A percentile compares a stretch with the other conserved stretches of the same genome.
These are phyloP conservation scores for Alces alces DNA, from an alignment of 2,113 vertebrate genomes.

Conservation along the genomic window DNA sequence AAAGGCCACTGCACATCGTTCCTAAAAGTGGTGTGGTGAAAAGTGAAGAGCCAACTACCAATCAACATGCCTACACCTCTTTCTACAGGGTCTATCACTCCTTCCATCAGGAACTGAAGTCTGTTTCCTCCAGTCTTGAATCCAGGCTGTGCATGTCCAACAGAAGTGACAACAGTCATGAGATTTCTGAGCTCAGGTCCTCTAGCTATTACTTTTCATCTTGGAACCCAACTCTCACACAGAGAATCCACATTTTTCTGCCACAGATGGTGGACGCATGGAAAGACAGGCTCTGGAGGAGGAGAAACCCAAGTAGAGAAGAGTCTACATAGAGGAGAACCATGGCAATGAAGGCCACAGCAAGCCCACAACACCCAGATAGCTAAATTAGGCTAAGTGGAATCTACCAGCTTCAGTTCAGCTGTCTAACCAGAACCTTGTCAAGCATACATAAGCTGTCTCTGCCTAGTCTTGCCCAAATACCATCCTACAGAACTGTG, in stretches of 20 bases:
- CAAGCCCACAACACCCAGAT: background rate
- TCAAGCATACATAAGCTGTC: too few species aligned
- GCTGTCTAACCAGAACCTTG: background rate
- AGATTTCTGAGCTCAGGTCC: background rate
- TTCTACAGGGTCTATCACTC: too few species aligned
- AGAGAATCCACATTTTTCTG: background rate
- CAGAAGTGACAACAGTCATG: background rate
- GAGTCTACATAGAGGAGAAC: background rate
- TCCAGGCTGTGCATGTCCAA: rapidly evolving
- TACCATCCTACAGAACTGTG: too few species aligned
- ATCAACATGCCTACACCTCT: rapidly evolving
- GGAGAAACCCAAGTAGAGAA: background rate
- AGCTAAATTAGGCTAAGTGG: background rate
- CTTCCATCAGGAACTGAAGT: background rate
- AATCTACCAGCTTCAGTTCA: background rate
- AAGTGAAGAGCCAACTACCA: background rate
- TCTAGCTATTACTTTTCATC: background rate
- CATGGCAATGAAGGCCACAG: background rate
- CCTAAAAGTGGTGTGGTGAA: background rate
- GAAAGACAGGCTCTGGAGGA: background rate
- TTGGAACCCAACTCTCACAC: background rate
- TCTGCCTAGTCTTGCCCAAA: background rate
- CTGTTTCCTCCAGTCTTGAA: background rate
- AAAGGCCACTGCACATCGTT: background rate
- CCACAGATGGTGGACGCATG: background rate